Conservation (phyloP, 2,113 vertebrate species). For the Morone saxatilis region DNA sequence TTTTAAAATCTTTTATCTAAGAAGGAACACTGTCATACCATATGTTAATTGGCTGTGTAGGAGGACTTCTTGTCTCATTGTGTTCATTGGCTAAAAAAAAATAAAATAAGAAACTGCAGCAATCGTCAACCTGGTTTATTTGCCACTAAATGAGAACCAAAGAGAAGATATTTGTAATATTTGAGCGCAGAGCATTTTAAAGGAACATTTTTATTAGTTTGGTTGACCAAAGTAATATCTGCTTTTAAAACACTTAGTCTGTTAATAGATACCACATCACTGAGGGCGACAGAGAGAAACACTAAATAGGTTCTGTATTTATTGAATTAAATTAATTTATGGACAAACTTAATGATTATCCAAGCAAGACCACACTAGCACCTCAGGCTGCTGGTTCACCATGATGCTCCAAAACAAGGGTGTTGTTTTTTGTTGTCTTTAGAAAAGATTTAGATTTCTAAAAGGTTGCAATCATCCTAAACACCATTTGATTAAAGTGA, state of each 20-base stretch:
- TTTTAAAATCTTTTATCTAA: not conserved
- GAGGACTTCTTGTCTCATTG: not conserved
- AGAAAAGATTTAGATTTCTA: not conserved
- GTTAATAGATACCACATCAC: not conserved
- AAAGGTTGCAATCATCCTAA: not conserved
- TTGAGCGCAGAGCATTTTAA: constrained; percentile 2
- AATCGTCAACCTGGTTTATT: constrained; percentile 1
- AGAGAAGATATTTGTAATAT: constrained; percentile 7
- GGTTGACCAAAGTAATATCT: not conserved
- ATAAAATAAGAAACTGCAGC: not conserved
- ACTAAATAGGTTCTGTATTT: not conserved
- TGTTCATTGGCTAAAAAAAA: not conserved
- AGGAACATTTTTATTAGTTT: not conserved
- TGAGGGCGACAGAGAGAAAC: too few species aligned
- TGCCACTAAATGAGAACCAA: not conserved
- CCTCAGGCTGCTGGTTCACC: not conserved
- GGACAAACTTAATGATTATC: not conserved
- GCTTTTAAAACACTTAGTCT: not conserved
- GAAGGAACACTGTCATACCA: not conserved
- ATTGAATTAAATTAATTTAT: too few species aligned
- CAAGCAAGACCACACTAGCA: not conserved
- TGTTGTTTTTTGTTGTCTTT: not conserved
- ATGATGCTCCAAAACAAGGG: not conserved
- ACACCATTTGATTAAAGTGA: not conserved
- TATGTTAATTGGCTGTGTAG: constrained; percentile 15